These are phyloP conservation scores for Pempheris klunzingeri DNA, from an alignment of 2,797 vertebrate genomes.

Conservation along the genomic window DNA sequence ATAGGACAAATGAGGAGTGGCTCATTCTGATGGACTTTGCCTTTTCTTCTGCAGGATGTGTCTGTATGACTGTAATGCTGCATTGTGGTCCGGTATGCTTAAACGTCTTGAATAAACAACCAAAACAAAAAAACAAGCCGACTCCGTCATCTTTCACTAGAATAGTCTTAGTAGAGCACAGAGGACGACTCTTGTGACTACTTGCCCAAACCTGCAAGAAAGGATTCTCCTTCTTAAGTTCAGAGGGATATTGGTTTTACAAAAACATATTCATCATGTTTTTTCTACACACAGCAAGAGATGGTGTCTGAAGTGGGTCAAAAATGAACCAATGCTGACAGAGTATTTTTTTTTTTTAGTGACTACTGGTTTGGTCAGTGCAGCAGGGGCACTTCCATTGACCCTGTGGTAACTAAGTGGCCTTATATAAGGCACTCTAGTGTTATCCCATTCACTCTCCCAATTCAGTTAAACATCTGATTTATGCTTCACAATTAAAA, in stretches of 20 bases:
- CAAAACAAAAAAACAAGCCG: background rate
- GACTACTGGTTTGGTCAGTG: conserved; percentile 8
- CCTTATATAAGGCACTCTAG: background rate
- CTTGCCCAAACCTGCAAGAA: background rate
- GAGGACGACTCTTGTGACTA: background rate
- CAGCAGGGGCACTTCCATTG: conserved; percentile 1
- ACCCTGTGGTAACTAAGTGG: conserved; percentile 15
- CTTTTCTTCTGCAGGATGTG: conserved; percentile 22
- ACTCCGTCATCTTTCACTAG: conserved; percentile 1
- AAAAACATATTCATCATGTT: conserved; percentile 11
- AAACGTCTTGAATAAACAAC: conserved; percentile 21
- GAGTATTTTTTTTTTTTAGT: conserved; percentile 31
- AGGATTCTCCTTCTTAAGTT: conserved; percentile 3
- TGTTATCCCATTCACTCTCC: conserved; percentile 12
- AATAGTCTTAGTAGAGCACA: background rate
- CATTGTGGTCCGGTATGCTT: background rate
- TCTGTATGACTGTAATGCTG: conserved; percentile 5
- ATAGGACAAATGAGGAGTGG: background rate
- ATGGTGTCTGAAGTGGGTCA: conserved; percentile 12
- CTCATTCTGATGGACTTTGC: background rate
- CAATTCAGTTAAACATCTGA: conserved; percentile 31
- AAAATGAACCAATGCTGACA: background rate
- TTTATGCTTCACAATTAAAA: conserved; percentile 38
- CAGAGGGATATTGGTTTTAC: background rate
- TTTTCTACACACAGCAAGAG: conserved; percentile 7